Base-by-base conservation (phyloP, 2,888 invertebrate genomes). In the Oxyscelio sp. region DNA sequence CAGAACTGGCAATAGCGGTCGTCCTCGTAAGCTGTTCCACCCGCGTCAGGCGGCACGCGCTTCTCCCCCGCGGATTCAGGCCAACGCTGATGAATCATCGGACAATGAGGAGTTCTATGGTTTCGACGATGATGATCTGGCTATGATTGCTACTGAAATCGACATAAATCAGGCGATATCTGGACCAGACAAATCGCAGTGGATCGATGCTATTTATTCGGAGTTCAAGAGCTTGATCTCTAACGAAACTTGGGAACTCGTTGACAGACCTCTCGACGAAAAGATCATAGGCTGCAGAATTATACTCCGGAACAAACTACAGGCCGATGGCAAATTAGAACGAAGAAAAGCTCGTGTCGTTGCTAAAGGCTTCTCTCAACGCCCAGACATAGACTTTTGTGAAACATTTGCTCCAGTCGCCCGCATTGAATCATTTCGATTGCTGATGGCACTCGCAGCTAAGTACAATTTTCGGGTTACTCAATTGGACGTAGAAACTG, bases 241-340 rank as follows among this genome's bases (percentile, higher is more conserved):
- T 17, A 78, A 86, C 38, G 75, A 84, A 21, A 86, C 86, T 0
- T 86, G 63, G 56, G 56, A 52, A 9, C 21, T 86, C 21, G 74
- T 74, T 6, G 48, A 74, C 21, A 63, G 74, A 9, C 84, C 83
- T 9, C 21, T 38, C 40, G 17, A 40, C 40, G 19, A 48, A 2
- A 15, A 45, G 15, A 66, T 79, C 19, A 70, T 86, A 40, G 48
- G 58, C 2, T 54, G 54, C 17, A 65, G 82, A 0, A 31, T 63
- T 2, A 63, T 82, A 1, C 71, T 87, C 3, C 34, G 34, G 2
- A 34, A 34, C 34, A 34, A 34, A 34, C 11, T 34, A 9, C 8
- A 2, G 9, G 19, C 45, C 1, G 45, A 56, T 17, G 45, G 45
- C 0, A 4, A 13, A 0, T 4, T 50, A 4, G 27, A 24, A 8